Percentiles rank a stretch among this genome's conserved stretches.
These are phyloP conservation scores for Pycnonotus jocosus DNA, from an alignment of 2,113 vertebrate genomes.

Conservation along the genomic window DNA sequence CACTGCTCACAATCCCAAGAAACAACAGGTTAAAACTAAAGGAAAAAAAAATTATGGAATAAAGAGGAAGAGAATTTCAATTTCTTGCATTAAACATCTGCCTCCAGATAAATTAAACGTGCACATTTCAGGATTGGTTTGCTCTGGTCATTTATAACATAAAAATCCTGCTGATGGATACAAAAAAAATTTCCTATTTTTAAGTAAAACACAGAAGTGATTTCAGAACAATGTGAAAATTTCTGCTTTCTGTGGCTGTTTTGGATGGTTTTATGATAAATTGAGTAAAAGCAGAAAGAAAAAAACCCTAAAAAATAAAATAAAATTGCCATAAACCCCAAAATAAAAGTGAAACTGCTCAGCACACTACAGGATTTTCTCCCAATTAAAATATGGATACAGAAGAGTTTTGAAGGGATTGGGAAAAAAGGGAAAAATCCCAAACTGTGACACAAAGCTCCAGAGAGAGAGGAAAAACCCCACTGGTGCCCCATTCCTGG, in stretches of 20 bases:
- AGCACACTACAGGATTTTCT: neutral
- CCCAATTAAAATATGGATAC: fast-evolving
- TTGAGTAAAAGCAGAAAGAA: neutral
- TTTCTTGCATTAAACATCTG: neutral
- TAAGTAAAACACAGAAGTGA: neutral
- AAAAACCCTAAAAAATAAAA: neutral
- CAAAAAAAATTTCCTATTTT: neutral
- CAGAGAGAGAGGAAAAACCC: neutral
- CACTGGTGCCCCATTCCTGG: neutral
- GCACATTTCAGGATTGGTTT: neutral
- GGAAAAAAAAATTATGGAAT: neutral
- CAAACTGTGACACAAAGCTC: fast-evolving
- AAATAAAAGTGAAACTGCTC: neutral
- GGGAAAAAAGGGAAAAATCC: neutral
- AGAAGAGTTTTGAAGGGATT: fast-evolving
- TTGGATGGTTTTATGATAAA: neutral
- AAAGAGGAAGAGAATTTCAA: neutral
- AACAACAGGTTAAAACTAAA: neutral
- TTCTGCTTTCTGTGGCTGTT: neutral
- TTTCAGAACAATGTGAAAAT: neutral
- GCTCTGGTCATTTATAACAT: neutral
- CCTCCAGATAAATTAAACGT: neutral
- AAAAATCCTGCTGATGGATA: neutral
- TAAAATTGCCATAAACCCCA: neutral
- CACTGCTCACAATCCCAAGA: neutral